Evolutionary conservation across 2,113 vertebrate genomes (phyloP), one percentile per base, ranked within the genome.

Genomic region (Geococcyx californianus): DNA sequence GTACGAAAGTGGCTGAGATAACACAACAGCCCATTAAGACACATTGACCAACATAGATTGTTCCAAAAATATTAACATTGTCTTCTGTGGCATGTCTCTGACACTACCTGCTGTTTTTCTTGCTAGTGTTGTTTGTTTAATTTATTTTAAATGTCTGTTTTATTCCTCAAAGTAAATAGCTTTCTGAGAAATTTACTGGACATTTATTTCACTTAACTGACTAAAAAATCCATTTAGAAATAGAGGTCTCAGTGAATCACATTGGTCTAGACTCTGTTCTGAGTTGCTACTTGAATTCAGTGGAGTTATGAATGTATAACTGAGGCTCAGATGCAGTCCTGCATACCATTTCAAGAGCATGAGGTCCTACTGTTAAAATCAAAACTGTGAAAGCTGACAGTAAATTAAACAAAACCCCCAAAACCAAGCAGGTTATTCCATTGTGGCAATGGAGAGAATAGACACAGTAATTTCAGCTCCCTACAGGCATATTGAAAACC

Each of bases 191-290:
- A 93, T 83, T 76, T 69, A 36, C 36, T 62, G 51, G 51, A 76
- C 23, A 34, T 85, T 90, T 73, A 73, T 91, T 85, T 87, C 49
- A 58, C 25, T 83, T 91, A 87, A 23, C 4, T 73, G 87, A 76
- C 44, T 44, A 75, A 95, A 93, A 94, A 59, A 74, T 52, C 29
- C 3, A 79, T 94, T 87, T 87, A 76, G 33, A 72, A 93, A 85
- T 21, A 82, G 21, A 70, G 8, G 3, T 90, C 21, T 79, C 28
- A 11, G 19, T 58, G 63, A 88, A 13, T 4, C 58, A 36, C n/a
- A 29, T 14, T 64, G 13, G 24, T 89, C 26, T 34, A 64, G 17
- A 33, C 10, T n/a, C 25, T 49, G 13, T 58, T n/a, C 9, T 73
- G 49, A 72, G 24, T 79, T 64, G 64, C 26, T 44, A 7, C 31